Evolutionary conservation across 1,140 invertebrate genomes (phyloP), one percentile per base, ranked within the genome.

Genomic region (Drosophila burlai): DNA sequence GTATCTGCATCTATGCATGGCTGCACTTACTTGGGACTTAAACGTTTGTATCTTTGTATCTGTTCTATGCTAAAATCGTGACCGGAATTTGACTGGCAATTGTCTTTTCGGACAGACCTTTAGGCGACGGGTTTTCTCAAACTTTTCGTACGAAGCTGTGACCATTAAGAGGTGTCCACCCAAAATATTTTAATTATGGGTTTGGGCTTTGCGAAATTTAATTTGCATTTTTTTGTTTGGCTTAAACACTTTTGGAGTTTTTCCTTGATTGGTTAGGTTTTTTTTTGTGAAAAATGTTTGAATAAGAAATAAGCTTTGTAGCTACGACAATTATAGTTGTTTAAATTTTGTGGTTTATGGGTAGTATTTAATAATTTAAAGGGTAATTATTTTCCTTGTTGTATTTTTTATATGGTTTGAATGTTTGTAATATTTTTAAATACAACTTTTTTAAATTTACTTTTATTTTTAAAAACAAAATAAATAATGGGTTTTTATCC

Each of bases 41-140:
- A 49, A 50, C 36, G 45, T 16, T 46, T 62, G 34, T 66, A 40
- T 57, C 50, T 42, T 21, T 45, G 49, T 42, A 24, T 54, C 52
- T 55, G 1, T 24, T 54, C 13, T 76, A 63, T 63, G 76, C 26
- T 49, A 60, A 72, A 62, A 87, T 89, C 84, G 81, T 83, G 83
- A 87, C 73, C 76, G 76, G 83, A 77, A 76, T 71, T 78, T 68
- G 61, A 52, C 26, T 52, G 24, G 21, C 61, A 62, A 67, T 59
- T 76, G 66, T 80, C 49, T 55, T 71, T 55, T 42, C 26, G 61
- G 16, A 46, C 50, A 76, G 46, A 71, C 42, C 58, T 77, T 61
- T 58, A 50, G 24, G 38, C 75, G 59, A 42, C 60, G 40, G 29
- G 31, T 59, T 58, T 58, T 63, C 15, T 42, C 34, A 61, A 54